phyloP scores from a whole-genome alignment of 2,797 vertebrate genomes.

The Argyrosomus regius region DNA sequence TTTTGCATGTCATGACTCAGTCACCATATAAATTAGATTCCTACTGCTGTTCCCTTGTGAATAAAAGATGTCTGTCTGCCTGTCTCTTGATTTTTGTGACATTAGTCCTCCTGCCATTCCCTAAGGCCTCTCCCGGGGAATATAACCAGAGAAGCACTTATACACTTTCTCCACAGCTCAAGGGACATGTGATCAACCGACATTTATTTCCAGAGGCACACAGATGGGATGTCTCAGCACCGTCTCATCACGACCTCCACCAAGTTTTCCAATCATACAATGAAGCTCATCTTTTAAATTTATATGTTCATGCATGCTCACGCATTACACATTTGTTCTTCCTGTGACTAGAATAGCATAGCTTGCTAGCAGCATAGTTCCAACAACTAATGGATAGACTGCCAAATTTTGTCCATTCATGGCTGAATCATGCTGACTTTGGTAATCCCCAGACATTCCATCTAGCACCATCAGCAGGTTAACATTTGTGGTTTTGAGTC shows the following conservation, averaged over 20 bases:
- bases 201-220: constrained; percentile 28
- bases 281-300: constrained; percentile 4
- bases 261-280: background rate
- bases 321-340: no score
- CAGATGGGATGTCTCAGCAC: constrained; percentile 9
- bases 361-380: background rate
- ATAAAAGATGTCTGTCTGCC: constrained; percentile 42
- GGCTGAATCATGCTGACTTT: background rate
- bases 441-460: background rate
- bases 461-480: background rate
- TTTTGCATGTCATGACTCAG: constrained; percentile 19
- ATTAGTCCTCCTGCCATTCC: constrained; percentile 20
- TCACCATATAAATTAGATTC: constrained; percentile 34
- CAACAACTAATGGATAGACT: background rate
- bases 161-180: constrained; percentile 44
- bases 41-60: constrained; percentile 34
- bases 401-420: background rate
- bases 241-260: constrained; percentile 3
- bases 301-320: background rate
- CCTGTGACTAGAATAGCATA: no score
- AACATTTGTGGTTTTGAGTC: background rate
- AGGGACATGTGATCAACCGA: constrained; percentile 41
- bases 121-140: constrained; percentile 21
- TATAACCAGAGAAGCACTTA: constrained; percentile 43
- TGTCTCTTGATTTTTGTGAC: constrained; percentile 22